Percentiles rank a stretch among this genome's conserved stretches.
phyloP scores from a whole-genome alignment of 2,888 invertebrate genomes.

The Eupithecia subumbrata region DNA sequence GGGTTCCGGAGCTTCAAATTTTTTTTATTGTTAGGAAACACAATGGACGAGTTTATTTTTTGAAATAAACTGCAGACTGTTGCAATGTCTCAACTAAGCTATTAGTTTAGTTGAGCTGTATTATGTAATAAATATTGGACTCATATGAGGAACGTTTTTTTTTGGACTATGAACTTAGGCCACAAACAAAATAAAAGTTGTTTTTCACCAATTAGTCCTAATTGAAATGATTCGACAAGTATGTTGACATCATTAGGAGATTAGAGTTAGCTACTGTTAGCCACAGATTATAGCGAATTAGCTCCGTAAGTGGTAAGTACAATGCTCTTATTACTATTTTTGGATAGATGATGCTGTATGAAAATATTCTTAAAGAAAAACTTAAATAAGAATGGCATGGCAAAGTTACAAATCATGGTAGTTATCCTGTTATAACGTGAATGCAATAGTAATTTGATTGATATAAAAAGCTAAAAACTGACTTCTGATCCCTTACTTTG shows the following conservation, averaged over 20 bases:
- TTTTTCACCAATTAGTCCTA: not conserved
- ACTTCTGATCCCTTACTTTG: no score
- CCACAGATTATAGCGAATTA: not conserved
- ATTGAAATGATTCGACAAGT: slow-evolving; percentile 19
- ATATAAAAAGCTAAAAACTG: no score
- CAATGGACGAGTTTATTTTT: no score
- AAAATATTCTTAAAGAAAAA: no score
- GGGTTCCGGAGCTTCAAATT: not conserved
- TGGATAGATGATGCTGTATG: not conserved
- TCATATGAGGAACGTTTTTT: not conserved
- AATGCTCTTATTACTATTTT: no score
- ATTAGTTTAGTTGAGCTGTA: no score
- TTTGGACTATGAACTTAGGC: not conserved
- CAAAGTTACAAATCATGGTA: no score
- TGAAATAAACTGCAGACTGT: no score
- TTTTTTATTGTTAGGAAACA: not conserved
- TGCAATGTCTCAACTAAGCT: not conserved
- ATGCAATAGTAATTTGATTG: no score
- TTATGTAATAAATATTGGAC: not conserved
- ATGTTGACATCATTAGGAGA: slow-evolving; percentile 32
- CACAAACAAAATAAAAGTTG: not conserved
- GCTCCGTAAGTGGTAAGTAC: not conserved
- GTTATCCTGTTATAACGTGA: no score
- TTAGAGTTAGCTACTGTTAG: slow-evolving; percentile 11
- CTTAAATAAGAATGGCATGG: no score